Evolutionary conservation across 2,113 vertebrate genomes (phyloP).

Genomic region (Callipepla squamata): DNA sequence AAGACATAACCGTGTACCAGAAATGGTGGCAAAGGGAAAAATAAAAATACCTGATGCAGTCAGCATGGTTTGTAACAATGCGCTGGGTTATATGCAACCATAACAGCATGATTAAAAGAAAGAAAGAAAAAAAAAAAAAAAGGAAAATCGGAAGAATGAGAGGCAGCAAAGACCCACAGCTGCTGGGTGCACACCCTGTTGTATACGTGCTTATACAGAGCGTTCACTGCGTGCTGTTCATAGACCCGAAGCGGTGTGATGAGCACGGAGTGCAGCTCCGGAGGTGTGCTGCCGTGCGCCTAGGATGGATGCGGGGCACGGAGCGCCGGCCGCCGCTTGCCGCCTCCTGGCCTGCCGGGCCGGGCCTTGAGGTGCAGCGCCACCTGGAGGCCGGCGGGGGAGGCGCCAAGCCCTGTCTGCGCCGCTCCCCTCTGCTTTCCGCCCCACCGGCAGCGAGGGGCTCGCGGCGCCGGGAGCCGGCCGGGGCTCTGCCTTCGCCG

Average conservation of each 20-base stretch:
- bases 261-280: not conserved
- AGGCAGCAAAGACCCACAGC: not conserved
- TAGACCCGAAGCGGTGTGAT: no score
- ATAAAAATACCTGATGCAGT: not conserved
- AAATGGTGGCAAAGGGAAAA: not conserved
- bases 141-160: not conserved
- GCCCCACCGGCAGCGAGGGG: no score
- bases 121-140: not conserved
- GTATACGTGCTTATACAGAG: not conserved
- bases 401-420: accelerated
- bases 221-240: not conserved
- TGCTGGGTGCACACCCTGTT: not conserved
- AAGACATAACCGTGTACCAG: not conserved
- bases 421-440: no score
- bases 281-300: no score
- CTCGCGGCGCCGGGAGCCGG: not conserved
- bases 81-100: not conserved
- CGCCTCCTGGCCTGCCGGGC: not conserved
- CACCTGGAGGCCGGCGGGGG: conserved; percentile 52
- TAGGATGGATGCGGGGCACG: not conserved
- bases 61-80: not conserved
- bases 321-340: not conserved
- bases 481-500: not conserved
- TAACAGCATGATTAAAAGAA: not conserved
- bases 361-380: conserved; percentile 58